Evolutionary conservation across 2,888 invertebrate species (phyloP).

Genomic region (Torymus texanus): DNA sequence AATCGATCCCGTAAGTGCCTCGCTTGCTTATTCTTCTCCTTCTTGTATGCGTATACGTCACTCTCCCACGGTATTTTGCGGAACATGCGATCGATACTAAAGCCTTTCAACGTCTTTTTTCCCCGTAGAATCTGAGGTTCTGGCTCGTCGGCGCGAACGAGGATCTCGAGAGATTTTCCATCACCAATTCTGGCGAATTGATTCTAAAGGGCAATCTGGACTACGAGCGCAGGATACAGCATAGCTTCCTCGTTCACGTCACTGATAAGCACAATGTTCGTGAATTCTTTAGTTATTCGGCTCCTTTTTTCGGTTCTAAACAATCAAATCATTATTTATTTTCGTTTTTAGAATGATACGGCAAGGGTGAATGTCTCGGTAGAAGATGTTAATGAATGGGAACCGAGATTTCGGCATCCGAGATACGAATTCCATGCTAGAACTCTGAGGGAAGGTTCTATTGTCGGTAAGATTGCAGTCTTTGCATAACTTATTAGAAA

Average conservation of each 20-base stretch:
- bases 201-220: slow-evolving; percentile 85
- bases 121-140: slow-evolving; percentile 81
- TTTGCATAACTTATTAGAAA: not conserved
- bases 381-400: slow-evolving; percentile 94
- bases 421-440: slow-evolving; percentile 86
- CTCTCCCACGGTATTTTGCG: too few relatives aligned
- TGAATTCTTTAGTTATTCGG: slow-evolving; percentile 36
- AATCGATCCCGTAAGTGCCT: slow-evolving; percentile 68
- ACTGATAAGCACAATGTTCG: slow-evolving; percentile 86
- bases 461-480: slow-evolving; percentile 65
- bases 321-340: not conserved
- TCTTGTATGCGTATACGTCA: too few relatives aligned
- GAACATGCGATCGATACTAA: too few relatives aligned
- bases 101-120: not conserved
- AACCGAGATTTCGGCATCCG: slow-evolving; percentile 90
- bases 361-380: slow-evolving; percentile 88
- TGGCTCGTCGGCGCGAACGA: slow-evolving; percentile 84
- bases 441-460: slow-evolving; percentile 68
- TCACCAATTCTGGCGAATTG: slow-evolving; percentile 88
- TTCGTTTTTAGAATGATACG: slow-evolving; percentile 84
- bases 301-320: slow-evolving; percentile 1
- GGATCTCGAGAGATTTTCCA: slow-evolving; percentile 84
- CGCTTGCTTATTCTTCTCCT: too few relatives aligned
- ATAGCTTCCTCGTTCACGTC: slow-evolving; percentile 87
- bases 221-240: slow-evolving; percentile 84